Percentiles rank a stretch among this genome's conserved stretches.
Evolutionary conservation across 2,113 vertebrate genomes (phyloP).

Genomic region (Pycnonotus jocosus): DNA sequence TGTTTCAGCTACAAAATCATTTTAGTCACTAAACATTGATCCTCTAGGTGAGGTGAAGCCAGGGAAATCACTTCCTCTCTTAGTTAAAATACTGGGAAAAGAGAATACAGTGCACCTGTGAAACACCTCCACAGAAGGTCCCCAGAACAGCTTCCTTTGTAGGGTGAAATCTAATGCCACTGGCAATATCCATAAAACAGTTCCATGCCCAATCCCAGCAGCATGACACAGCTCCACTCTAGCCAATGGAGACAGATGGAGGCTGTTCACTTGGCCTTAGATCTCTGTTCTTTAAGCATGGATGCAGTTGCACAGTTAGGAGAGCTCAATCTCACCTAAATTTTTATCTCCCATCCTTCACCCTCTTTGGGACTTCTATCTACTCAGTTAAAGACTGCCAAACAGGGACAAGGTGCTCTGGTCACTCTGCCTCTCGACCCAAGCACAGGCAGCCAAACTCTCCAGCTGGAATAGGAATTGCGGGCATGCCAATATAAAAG

Average conservation of each 20-base stretch:
- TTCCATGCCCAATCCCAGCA: not conserved
- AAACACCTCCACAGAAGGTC: not conserved
- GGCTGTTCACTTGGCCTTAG: not conserved
- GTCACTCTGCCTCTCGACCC: not conserved
- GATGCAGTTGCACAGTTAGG: not conserved
- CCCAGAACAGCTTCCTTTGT: not conserved
- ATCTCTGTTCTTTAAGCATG: not conserved
- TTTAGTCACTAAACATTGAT: not conserved
- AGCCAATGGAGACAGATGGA: not conserved
- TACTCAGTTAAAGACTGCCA: not conserved
- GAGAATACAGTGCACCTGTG: not conserved
- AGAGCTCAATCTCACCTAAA: not conserved
- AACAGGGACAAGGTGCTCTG: not conserved
- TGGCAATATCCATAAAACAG: not conserved
- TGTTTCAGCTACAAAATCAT: not conserved
- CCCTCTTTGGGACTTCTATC: not conserved
- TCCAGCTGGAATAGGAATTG: not conserved
- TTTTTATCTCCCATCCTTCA: not conserved
- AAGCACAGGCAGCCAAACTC: accelerated
- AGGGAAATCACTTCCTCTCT: not conserved
- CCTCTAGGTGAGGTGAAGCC: not conserved
- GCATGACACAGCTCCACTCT: not conserved
- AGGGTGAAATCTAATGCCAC: not conserved
- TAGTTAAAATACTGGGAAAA: not conserved
- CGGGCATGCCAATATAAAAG: accelerated